Base-by-base conservation (phyloP, 2,797 vertebrate genomes). In the Centroberyx gerrardi region DNA sequence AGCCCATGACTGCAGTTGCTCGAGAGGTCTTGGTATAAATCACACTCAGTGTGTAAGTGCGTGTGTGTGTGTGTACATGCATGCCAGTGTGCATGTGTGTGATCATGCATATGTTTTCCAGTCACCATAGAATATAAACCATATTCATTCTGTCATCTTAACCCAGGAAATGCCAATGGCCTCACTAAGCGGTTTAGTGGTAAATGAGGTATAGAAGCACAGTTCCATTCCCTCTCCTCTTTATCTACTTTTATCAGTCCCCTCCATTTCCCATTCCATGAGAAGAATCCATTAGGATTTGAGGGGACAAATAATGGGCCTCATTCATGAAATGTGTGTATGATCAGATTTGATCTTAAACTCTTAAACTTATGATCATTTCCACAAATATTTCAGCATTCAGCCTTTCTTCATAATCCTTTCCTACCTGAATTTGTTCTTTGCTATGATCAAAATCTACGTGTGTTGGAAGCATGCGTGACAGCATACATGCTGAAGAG, bases 171-270 rank as follows among this genome's bases (percentile, higher is more conserved):
- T 96, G 89, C 94, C 94, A 92, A 85, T 82, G 87, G 88, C 88
- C 82, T 83, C 85, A 27, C 92, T 95, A 94, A 95, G 92, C 84
- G 85, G 72, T 95, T 91, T 91, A 89, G 90, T 92, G 92, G 89
- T 95, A 95, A 96, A 95, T 96, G 95, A 95, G 93, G 89, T 95
- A 95, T 93, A 92, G 87, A 94, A 90, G 88, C 88, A 68, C 77
- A 60, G 68, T 90, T 90, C 76, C 83, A 88, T 87, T 86, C 83
- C 71, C 74, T 82, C 80, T 89, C 78, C 40, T 82, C 85, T 86
- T 91, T 93, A 94, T 95, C 93, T 91, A 74, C 85, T 93, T 82
- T 86, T 84, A 94, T 94, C 92, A 88, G 81, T 83, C 73, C 78
- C 86, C 81, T 76, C 78, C 87, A 92, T 90, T 91, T 92, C 85